A percentile compares a stretch with the other conserved stretches of the same genome.
Evolutionary conservation across 2,113 vertebrate species (phyloP).

Genomic region (Calyptomena viridis): DNA sequence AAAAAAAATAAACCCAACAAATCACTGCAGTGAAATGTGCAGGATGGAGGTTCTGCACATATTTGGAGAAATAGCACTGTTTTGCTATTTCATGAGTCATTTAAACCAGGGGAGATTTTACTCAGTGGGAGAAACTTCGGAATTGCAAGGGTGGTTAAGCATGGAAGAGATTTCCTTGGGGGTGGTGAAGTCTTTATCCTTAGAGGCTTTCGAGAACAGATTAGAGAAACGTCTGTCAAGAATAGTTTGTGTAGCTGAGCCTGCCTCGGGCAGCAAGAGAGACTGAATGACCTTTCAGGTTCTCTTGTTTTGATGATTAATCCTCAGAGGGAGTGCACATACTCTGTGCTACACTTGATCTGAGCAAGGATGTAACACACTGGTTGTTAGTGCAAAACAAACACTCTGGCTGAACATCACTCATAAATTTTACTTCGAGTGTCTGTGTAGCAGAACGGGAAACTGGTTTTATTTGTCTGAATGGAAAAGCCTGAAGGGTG

Average conservation of each 20-base stretch:
- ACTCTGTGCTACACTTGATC: not conserved
- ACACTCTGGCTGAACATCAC: not conserved
- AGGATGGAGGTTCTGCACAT: not conserved
- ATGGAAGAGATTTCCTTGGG: constrained; percentile 1
- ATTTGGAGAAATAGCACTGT: not conserved
- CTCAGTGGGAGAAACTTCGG: not conserved
- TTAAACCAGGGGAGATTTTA: not conserved
- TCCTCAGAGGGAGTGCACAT: not conserved
- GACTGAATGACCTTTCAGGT: not conserved
- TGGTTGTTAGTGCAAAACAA: not conserved
- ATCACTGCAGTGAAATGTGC: not conserved
- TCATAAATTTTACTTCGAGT: not conserved
- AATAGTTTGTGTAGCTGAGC: not conserved
- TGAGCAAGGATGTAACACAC: not conserved
- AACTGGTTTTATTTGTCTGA: not conserved
- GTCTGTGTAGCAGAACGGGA: not conserved
- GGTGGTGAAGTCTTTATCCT: not conserved
- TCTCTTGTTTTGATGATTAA: not conserved
- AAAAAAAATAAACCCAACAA: not conserved
- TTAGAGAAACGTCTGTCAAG: not conserved
- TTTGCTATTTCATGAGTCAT: not conserved
- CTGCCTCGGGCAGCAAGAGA: constrained; percentile 11
- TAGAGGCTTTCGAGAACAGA: not conserved
- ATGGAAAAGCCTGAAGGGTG: not conserved
- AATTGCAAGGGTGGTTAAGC: not conserved